Evolutionary conservation across 2,113 vertebrate genomes (phyloP).

Genomic region (Malurus melanocephalus): DNA sequence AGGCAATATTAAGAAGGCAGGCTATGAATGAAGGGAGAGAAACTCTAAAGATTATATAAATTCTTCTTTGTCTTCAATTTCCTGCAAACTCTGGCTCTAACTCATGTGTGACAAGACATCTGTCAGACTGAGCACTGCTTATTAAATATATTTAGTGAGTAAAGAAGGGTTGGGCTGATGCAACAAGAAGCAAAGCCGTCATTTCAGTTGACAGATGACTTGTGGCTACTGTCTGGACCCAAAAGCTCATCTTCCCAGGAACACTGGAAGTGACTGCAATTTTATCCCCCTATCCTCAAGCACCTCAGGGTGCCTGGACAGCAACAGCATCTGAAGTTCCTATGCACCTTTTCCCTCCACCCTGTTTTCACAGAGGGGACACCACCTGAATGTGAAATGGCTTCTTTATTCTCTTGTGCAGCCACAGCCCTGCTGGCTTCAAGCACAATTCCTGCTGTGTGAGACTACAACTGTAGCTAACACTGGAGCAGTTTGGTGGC

Average conservation of each 20-base stretch:
- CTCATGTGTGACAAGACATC: conserved; percentile 15
- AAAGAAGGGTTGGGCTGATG: neutral
- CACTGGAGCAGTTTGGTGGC: neutral
- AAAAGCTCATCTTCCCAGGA: neutral
- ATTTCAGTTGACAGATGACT: neutral
- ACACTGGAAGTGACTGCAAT: neutral
- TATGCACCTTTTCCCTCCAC: neutral
- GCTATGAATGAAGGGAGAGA: neutral
- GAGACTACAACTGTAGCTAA: neutral
- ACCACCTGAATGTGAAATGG: neutral
- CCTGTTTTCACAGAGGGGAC: neutral
- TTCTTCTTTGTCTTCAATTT: conserved; percentile 12
- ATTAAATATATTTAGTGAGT: neutral
- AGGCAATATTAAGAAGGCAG: neutral
- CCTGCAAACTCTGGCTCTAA: neutral
- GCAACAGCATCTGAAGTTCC: neutral
- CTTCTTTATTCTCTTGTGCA: neutral
- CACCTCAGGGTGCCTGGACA: neutral
- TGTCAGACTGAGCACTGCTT: conserved; percentile 18
- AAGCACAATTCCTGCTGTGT: neutral
- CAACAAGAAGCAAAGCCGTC: conserved; percentile 1
- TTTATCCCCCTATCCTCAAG: neutral
- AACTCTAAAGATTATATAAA: neutral
- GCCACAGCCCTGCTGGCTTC: neutral
- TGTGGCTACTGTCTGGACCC: neutral